phyloP scores from a whole-genome alignment of 2,888 invertebrate genomes.

The Cheilosia vulpina region DNA sequence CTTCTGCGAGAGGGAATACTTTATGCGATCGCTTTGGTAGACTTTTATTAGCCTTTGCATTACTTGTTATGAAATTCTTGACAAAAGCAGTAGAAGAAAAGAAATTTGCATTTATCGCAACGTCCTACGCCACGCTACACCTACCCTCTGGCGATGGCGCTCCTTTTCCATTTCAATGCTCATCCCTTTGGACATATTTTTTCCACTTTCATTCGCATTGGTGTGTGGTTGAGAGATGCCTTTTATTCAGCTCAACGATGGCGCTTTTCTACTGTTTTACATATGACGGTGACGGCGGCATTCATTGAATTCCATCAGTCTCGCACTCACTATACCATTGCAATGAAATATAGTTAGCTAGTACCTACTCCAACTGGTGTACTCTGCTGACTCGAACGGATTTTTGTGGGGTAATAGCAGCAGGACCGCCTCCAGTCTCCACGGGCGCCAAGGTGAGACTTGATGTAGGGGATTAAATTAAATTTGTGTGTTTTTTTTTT shows the following conservation, averaged over 20 bases:
- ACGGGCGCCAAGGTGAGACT: conserved; percentile 43
- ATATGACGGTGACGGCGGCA: conserved; percentile 32
- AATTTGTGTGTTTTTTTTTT: conserved; percentile 28
- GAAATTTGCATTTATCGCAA: conserved; percentile 60
- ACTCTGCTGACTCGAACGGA: background rate
- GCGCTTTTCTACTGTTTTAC: conserved; percentile 39
- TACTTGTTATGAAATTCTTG: conserved; percentile 50
- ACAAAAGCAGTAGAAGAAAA: conserved; percentile 35
- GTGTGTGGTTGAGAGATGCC: background rate
- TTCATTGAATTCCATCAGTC: conserved; percentile 59
- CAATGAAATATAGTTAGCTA: conserved; percentile 16
- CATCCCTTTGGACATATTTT: conserved; percentile 56
- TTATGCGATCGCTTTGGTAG: conserved; percentile 18
- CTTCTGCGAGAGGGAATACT: background rate
- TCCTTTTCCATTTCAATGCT: conserved; percentile 19
- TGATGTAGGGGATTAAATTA: conserved; percentile 50
- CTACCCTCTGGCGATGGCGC: conserved; percentile 6
- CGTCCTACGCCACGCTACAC: background rate
- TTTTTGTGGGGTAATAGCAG: background rate
- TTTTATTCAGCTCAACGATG: background rate
- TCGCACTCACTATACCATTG: conserved; percentile 8
- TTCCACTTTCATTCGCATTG: conserved; percentile 26
- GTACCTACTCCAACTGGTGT: background rate
- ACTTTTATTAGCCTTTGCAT: conserved; percentile 49
- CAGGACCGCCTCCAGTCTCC: background rate